A percentile compares a stretch with the other conserved stretches of the same genome.
phyloP scores from a whole-genome alignment of 1,140 invertebrate genomes.

The Drosophila ohnishii region DNA sequence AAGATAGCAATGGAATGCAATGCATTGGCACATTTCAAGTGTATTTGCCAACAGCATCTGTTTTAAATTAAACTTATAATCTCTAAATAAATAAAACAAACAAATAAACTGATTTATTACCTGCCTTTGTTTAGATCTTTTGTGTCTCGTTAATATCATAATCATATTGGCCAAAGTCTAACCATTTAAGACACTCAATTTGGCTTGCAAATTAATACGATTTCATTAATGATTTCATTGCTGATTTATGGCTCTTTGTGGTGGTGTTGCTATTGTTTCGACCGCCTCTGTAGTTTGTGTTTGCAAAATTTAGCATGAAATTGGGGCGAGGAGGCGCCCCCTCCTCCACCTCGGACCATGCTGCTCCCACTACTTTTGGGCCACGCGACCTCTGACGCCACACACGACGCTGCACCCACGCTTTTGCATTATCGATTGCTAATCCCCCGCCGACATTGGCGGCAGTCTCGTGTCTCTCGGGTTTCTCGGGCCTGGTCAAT shows the following conservation, averaged over 20 bases:
- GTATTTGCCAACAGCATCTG: neutral
- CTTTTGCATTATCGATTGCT: constrained; percentile 63
- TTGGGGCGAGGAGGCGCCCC: constrained; percentile 28
- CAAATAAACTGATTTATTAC: neutral
- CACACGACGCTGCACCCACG: constrained; percentile 33
- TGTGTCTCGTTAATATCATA: neutral
- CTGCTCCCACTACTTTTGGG: constrained; percentile 14
- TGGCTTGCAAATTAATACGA: constrained; percentile 1
- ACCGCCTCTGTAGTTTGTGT: constrained; percentile 15
- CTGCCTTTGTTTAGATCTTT: constrained; percentile 4
- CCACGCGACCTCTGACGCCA: constrained; percentile 57
- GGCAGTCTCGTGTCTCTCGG: constrained; percentile 34
- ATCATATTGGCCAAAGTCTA: constrained; percentile 4
- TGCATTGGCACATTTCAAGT: neutral
- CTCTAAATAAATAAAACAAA: neutral
- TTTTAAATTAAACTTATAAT: neutral
- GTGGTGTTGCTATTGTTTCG: constrained; percentile 11
- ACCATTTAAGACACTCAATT: neutral
- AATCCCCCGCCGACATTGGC: constrained; percentile 35
- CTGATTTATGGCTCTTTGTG: neutral
- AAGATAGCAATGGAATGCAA: no score
- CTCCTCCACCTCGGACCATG: neutral
- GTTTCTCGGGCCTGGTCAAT: constrained; percentile 24
- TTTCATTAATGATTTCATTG: neutral
- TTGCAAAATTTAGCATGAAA: constrained; percentile 52